These are phyloP conservation scores for Cervus canadensis DNA, from an alignment of 2,113 vertebrate species.

Conservation along the genomic window DNA sequence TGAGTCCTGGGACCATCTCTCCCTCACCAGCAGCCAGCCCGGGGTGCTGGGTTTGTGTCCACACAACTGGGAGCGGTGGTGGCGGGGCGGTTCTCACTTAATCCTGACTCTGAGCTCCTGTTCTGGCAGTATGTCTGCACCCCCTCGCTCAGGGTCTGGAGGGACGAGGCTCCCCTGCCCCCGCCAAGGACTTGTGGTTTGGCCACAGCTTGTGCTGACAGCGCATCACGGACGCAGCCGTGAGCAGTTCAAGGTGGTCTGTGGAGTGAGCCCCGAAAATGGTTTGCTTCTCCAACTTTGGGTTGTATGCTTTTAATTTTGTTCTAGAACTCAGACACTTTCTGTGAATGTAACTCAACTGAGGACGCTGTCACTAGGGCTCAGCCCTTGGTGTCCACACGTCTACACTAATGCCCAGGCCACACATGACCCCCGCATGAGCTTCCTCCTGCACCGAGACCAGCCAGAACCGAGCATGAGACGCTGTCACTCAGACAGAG, in stretches of 20 bases:
- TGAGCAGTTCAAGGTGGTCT: background rate
- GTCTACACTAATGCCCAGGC: background rate
- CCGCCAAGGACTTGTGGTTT: background rate
- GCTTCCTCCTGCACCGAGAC: background rate
- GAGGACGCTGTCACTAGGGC: background rate
- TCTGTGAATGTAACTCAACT: slow-evolving; percentile 42
- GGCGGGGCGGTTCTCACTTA: accelerated
- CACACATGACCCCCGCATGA: slow-evolving; percentile 48
- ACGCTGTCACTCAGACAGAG: slow-evolving; percentile 27
- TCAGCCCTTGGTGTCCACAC: background rate
- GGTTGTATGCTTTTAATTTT: slow-evolving; percentile 3
- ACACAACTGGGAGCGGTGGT: accelerated
- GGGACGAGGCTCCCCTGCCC: background rate
- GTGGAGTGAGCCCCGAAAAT: background rate
- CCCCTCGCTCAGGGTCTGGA: background rate
- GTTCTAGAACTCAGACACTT: slow-evolving; percentile 10
- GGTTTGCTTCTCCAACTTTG: background rate
- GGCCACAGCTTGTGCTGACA: background rate
- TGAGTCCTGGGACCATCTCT: background rate
- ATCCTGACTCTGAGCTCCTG: accelerated
- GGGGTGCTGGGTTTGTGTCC: background rate
- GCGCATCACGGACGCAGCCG: accelerated
- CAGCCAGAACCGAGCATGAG: slow-evolving; percentile 57
- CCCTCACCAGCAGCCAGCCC: background rate
- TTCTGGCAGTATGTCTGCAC: background rate